Percentiles rank a stretch among this genome's conserved stretches.
Evolutionary conservation across 2,797 vertebrate genomes (phyloP).

Genomic region (Carduelis carduelis): DNA sequence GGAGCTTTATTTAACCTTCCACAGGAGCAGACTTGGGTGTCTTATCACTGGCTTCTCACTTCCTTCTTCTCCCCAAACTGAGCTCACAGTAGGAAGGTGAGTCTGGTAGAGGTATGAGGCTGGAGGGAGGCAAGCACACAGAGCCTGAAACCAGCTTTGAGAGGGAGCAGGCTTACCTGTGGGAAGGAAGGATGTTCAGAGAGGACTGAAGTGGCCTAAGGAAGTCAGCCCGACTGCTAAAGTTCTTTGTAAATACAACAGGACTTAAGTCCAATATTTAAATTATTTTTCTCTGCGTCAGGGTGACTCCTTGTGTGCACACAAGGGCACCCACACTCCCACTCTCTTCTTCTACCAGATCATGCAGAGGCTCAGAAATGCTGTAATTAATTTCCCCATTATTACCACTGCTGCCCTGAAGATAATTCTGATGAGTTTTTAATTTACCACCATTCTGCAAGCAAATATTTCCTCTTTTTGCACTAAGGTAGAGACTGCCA

Average conservation of each 20-base stretch:
- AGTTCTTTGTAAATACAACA: neutral
- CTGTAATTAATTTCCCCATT: neutral
- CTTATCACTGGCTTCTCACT: neutral
- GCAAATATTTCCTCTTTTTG: neutral
- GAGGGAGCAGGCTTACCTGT: neutral
- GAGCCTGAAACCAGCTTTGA: neutral
- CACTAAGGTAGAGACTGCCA: neutral
- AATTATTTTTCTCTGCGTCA: neutral
- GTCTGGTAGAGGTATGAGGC: neutral
- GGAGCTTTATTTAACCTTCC: neutral
- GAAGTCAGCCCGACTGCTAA: neutral
- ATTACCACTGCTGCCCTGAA: neutral
- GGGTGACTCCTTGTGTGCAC: neutral
- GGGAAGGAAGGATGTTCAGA: neutral
- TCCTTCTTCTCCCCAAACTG: rapidly evolving
- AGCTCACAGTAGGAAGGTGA: neutral
- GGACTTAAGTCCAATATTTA: neutral
- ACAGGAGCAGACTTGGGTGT: neutral
- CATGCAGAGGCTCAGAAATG: neutral
- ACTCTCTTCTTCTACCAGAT: neutral
- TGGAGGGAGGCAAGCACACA: neutral
- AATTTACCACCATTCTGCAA: neutral
- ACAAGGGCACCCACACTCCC: too few species aligned
- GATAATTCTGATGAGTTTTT: neutral
- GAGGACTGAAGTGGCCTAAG: neutral